Base-by-base conservation (phyloP, 2,888 invertebrate species). In the Synergus laeviventris region DNA sequence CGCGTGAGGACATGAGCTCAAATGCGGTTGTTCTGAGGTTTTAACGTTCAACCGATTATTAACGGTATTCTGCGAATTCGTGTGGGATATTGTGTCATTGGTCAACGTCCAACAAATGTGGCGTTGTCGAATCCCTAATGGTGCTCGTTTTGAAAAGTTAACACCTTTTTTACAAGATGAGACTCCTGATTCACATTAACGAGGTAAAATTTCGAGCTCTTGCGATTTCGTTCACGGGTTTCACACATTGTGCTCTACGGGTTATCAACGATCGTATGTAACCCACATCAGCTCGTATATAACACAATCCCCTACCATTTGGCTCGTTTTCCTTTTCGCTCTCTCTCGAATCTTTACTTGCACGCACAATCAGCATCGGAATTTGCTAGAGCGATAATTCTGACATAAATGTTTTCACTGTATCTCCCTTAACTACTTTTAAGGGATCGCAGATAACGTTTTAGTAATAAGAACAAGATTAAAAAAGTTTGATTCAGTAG, bases 1-100 rank as follows among this genome's bases (percentile, higher is more conserved):
- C 12, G 45, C 11, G 49, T 12, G 31, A 31, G 66, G 45, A 16
- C 45, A 31, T 49, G 31, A 24, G 49, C n/a, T 70, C 45, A 49
- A 66, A 66, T 49, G 31, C n/a, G 62, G 70, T 70, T 31, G 31
- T 49, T 70, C 70, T 49, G 70, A n/a, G 70, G 45, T 49, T 70
- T 70, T 70, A 70, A 70, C 70, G 45, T 70, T 70, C 31, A 31
- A 45, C 45, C 70, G n/a, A 49, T 49, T 70, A 70, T 70, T 70
- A 24, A 70, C 49, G 24, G 49, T 31, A n/a, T 70, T 45, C 24
- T 49, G 49, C 24, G 31, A 42, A 64, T 64, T 66, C 24, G 21
- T 31, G 66, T 21, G 21, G 14, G 31, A 18, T 60, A 24, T 64
- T 39, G 64, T 21, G 64, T 54, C 18, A 39, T 64, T 64, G 18